Percentiles rank a stretch among this genome's conserved stretches.
phyloP scores from a whole-genome alignment of 2,113 vertebrate species.

The Phalacrocorax carbo region DNA sequence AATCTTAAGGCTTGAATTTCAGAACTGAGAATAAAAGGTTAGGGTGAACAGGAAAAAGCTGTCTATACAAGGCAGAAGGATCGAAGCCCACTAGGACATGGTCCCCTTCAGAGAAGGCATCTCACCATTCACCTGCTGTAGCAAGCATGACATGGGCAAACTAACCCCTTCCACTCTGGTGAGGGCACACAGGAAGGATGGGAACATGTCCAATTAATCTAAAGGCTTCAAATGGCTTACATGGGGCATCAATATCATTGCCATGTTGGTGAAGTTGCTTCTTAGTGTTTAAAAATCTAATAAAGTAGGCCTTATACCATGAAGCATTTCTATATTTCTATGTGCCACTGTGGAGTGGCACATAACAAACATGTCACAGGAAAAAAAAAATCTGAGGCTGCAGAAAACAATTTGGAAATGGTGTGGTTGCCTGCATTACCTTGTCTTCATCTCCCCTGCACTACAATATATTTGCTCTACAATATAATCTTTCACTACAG shows the following conservation, averaged over 20 bases:
- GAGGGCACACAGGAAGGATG: neutral
- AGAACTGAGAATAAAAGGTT: neutral
- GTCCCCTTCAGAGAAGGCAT: neutral
- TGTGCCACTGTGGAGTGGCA: neutral
- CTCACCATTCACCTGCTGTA: neutral
- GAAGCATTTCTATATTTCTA: neutral
- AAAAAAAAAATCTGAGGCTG: neutral
- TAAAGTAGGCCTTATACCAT: neutral
- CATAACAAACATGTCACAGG: neutral
- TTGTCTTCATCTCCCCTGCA: neutral
- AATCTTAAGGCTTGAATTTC: neutral
- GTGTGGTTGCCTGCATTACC: neutral
- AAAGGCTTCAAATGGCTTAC: neutral
- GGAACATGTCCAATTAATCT: neutral
- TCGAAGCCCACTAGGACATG: fast-evolving
- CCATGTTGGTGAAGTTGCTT: neutral
- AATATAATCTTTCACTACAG: neutral
- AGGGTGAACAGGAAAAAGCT: neutral
- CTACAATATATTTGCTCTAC: neutral
- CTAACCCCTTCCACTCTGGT: neutral
- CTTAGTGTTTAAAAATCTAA: neutral
- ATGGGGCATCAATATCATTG: neutral
- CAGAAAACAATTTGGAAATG: neutral
- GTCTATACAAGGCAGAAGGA: neutral
- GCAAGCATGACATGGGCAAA: neutral